A percentile compares a stretch with the other conserved stretches of the same genome.
These are phyloP conservation scores for Sipha maydis DNA, from an alignment of 2,888 invertebrate genomes.

Conservation along the genomic window DNA sequence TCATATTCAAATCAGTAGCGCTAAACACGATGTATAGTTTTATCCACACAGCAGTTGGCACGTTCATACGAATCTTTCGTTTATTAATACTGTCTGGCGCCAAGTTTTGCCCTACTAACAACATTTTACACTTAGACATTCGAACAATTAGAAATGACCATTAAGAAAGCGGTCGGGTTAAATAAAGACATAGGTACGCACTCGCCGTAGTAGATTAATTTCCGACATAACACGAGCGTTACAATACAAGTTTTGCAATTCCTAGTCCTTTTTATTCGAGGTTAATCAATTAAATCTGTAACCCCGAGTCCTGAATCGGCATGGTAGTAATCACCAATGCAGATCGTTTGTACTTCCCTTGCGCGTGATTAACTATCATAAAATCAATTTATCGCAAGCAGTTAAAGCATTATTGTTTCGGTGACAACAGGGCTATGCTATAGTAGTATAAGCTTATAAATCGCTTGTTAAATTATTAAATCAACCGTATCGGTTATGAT, in stretches of 20 bases:
- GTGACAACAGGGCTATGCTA: too few relatives aligned
- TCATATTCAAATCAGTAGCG: constrained; percentile 23
- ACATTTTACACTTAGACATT: constrained; percentile 25
- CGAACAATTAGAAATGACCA: neutral
- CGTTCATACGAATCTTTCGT: constrained; percentile 20
- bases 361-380: too few relatives aligned
- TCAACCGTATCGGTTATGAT: too few relatives aligned
- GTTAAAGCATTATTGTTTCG: too few relatives aligned
- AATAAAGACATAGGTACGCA: neutral
- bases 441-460: too few relatives aligned
- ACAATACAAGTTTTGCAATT: neutral
- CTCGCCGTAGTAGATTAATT: neutral
- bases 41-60: neutral
- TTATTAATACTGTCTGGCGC: constrained; percentile 41
- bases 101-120: constrained; percentile 15
- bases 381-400: too few relatives aligned
- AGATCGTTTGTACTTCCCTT: too few relatives aligned
- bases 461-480: too few relatives aligned
- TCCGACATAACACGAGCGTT: neutral
- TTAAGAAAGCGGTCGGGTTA: neutral
- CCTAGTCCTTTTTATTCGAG: neutral
- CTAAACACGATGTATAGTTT: neutral
- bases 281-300: neutral
- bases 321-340: too few relatives aligned
- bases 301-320: too few relatives aligned